Percentiles rank a stretch among this genome's conserved stretches.
phyloP scores from a whole-genome alignment of 2,888 invertebrate genomes.

The Eupithecia vulgata region DNA sequence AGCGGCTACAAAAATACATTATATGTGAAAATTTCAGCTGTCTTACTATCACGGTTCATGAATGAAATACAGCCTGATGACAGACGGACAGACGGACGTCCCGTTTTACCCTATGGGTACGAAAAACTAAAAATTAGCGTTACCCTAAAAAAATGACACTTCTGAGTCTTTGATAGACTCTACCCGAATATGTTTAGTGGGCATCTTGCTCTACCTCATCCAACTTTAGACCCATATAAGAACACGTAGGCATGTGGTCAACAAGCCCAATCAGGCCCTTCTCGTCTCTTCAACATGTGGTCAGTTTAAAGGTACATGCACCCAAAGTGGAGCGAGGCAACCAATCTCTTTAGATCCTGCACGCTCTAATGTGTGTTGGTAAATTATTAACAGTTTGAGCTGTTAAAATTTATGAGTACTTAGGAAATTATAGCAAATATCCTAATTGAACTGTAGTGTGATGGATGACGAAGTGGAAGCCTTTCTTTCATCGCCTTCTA shows the following conservation, averaged over 20 bases:
- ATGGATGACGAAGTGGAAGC: neutral
- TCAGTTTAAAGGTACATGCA: slow-evolving; percentile 40
- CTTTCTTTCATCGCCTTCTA: neutral
- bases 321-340: slow-evolving; percentile 56
- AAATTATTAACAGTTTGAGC: neutral
- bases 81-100: too few species aligned
- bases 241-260: slow-evolving; percentile 7
- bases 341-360: slow-evolving; percentile 49
- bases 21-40: too few species aligned
- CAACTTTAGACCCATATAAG: neutral
- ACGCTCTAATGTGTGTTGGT: slow-evolving; percentile 17
- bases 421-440: neutral
- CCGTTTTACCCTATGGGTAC: too few species aligned
- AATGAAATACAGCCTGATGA: too few species aligned
- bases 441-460: neutral
- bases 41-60: too few species aligned
- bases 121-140: too few species aligned
- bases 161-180: neutral
- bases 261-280: slow-evolving; percentile 27
- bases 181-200: neutral
- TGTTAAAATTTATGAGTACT: neutral
- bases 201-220: neutral
- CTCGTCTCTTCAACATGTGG: slow-evolving; percentile 31
- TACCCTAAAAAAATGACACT: neutral
- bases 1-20: too few species aligned